Conservation (phyloP, 53 echinoderm and acorn worm genomes). For the Temnopleurus reevesii region DNA sequence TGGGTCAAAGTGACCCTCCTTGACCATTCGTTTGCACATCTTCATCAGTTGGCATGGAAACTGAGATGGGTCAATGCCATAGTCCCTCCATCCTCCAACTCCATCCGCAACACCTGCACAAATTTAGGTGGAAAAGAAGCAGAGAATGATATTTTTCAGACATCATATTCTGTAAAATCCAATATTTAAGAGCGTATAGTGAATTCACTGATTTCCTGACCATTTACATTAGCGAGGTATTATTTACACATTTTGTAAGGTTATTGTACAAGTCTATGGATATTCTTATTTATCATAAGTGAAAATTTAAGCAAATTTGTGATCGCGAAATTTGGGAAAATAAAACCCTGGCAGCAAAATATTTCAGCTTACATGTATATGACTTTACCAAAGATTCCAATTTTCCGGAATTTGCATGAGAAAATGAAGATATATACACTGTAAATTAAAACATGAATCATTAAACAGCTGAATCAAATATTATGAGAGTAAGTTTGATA, state of each 20-base stretch:
- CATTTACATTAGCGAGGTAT: not conserved
- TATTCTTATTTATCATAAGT: not conserved
- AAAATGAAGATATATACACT: too few relatives aligned
- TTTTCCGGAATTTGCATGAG: too few relatives aligned
- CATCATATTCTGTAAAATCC: not conserved
- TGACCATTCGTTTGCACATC: constrained; percentile 85
- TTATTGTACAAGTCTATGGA: too few relatives aligned
- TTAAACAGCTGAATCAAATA: too few relatives aligned
- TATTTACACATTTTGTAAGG: not conserved
- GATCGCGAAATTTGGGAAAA: too few relatives aligned
- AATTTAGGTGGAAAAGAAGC: not conserved
- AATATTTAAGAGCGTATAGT: not conserved
- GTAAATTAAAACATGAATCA: too few relatives aligned
- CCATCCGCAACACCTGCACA: constrained; percentile 96
- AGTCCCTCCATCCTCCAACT: constrained; percentile 97
- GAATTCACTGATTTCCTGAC: not conserved
- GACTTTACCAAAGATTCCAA: too few relatives aligned
- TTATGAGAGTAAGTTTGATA: too few relatives aligned
- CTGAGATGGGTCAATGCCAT: constrained; percentile 95
- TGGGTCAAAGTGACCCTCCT: constrained; percentile 77
- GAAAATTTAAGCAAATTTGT: too few relatives aligned
- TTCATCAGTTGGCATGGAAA: constrained; percentile 98
- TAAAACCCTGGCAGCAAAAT: too few relatives aligned
- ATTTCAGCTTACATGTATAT: too few relatives aligned
- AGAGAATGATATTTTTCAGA: not conserved